Base-by-base conservation (phyloP, 2,113 vertebrate species). In the Litocranius walleri region DNA sequence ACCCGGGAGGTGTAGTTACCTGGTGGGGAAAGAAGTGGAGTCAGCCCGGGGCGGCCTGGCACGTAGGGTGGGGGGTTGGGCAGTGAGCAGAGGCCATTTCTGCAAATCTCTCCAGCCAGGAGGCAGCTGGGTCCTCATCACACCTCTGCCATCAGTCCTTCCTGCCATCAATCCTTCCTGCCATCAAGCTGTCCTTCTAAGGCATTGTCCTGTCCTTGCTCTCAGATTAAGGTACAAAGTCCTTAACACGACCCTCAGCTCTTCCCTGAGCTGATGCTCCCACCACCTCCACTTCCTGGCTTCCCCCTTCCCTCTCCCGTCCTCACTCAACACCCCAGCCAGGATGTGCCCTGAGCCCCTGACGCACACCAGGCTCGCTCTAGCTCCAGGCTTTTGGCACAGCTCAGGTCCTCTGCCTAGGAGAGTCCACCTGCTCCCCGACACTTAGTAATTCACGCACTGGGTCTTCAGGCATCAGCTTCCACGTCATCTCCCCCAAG, bases 1-100 rank as follows among this genome's bases (percentile, higher is more conserved):
- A 98, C 99, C 54, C 99, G 98, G 91, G 98, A 98, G 74, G 98
- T 99, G 98, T 99, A 99, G 98, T 98, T 99, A 82, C 99, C 99
- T 99, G 98, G 81, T 88, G 94, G 97, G 97, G 90, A 98, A 90
- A 56, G 98, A 94, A 97, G 29, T 3, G 25, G 27, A 0, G 0
- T 98, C 86, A 93, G 71, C 9, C n/a, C 11, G 2, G 0, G 0
- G 29, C 16, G 7, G 71, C 27, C 15, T 0, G 4, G 56, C 4
- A 40, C 5, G 0, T 33, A 33, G 62, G 19, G 21, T 10, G 1
- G 13, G 30, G 59, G 15, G 19, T 21, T 19, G 48, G 29, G 61
- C 29, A 5, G 17, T 11, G 17, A 36, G 19, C 19, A 36, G 2
- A 1, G 19, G 23, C 43, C 43, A 19, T 29, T 43, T 27, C 90